Evolutionary conservation across 2,797 vertebrate species (phyloP), one percentile per base, ranked within the genome.

Genomic region (Melanotaenia trifasciata): DNA sequence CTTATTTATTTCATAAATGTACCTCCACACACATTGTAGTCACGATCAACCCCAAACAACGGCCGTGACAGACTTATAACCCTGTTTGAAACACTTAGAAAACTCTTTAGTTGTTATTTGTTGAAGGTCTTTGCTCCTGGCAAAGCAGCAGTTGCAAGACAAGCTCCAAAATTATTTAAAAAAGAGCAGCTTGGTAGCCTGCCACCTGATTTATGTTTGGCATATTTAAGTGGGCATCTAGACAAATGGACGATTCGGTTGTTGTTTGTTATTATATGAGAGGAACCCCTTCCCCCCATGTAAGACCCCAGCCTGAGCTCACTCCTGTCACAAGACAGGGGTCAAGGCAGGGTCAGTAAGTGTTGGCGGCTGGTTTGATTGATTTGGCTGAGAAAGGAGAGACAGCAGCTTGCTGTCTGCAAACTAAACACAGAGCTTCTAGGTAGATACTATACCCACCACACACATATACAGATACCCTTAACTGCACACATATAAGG

Each of bases 331-430:
- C 81, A 88, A 89, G 88, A 87, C 90, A 88, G 80, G 78, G 90
- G 88, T 95, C 92, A 90, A 67, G 26, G 81, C 75, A 72, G 88
- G 94, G 86, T 91, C 89, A 89, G 89, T 72, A 74, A 89, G 87
- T 90, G 87, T 89, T 43, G 77, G 90, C 64, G 67, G 85, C 50
- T 58, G 83, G 4, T 32, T 90, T 89, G 88, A 94, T 95, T 95
- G 94, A 93, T 95, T 89, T 92, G 87, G 89, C 89, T 93, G 90
- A 92, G 93, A 94, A 93, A 91, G 87, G 74, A 84, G 85, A 87
- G 85, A 90, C 85, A 84, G 67, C 84, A 90, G 87, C 76, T 74
- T 78, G 76, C 83, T 82, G 90, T 89, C 85, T 90, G 71, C 78
- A 69, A 33, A 47, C 75, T 74, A 72, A 80, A 65, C 81, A 83